A percentile compares a stretch with the other conserved stretches of the same genome.
phyloP scores from a whole-genome alignment of 2,113 vertebrate species.

The Ciconia stormi region DNA sequence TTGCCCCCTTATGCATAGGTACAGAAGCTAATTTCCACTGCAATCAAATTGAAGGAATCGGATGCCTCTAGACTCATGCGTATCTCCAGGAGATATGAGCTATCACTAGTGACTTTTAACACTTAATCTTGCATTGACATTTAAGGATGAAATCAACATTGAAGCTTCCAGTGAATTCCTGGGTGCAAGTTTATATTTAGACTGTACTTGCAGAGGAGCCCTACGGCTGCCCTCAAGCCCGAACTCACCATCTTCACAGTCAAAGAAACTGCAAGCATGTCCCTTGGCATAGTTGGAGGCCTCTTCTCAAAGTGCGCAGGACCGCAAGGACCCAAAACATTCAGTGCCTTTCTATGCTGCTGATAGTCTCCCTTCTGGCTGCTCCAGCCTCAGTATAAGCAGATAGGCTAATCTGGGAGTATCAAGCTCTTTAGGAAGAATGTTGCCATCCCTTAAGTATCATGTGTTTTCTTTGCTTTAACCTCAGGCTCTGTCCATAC shows the following conservation, averaged over 20 bases:
- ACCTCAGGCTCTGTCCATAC: background rate
- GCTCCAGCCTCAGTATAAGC: background rate
- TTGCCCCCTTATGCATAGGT: background rate
- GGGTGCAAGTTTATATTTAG: constrained; percentile 46
- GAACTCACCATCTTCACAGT: background rate
- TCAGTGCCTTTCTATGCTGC: background rate
- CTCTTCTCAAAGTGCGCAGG: background rate
- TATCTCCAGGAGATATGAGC: background rate
- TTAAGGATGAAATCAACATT: background rate
- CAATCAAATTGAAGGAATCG: background rate
- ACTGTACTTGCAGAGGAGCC: background rate
- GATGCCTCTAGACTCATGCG: background rate
- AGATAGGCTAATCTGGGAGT: background rate
- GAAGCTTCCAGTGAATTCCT: background rate
- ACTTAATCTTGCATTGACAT: background rate
- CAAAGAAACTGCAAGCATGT: background rate
- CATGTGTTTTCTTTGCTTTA: background rate
- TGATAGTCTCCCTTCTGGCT: background rate
- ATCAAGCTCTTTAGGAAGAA: background rate
- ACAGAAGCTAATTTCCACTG: background rate
- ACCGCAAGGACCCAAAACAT: background rate
- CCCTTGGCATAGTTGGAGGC: constrained; percentile 33
- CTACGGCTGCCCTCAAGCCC: constrained; percentile 27
- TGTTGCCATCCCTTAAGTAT: background rate
- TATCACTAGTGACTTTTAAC: background rate